Percentiles rank a stretch among this genome's conserved stretches.
These are phyloP conservation scores for Melanargia galathea DNA, from an alignment of 2,888 invertebrate species.

Conservation along the genomic window DNA sequence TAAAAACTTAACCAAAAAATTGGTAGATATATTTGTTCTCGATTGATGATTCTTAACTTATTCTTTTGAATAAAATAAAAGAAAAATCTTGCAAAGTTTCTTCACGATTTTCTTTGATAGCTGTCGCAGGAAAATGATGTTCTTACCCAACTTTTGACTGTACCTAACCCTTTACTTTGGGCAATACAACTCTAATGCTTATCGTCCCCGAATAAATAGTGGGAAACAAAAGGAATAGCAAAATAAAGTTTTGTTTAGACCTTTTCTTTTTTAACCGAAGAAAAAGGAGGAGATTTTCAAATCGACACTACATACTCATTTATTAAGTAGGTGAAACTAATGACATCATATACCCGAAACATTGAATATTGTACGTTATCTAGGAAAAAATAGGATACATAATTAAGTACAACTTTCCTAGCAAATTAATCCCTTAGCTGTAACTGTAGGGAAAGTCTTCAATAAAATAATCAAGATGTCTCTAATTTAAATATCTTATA, in stretches of 20 bases:
- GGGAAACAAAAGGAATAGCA: not conserved
- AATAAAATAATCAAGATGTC: too few species aligned
- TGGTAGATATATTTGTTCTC: not conserved
- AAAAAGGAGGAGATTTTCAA: too few species aligned
- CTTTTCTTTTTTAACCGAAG: not conserved
- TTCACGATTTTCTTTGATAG: constrained; percentile 23
- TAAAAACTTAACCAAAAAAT: too few species aligned
- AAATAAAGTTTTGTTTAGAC: not conserved
- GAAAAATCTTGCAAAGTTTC: constrained; percentile 20
- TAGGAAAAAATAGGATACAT: not conserved
- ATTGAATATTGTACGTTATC: not conserved
- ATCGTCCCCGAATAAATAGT: not conserved
- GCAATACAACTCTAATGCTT: not conserved
- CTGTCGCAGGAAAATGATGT: constrained; percentile 21
- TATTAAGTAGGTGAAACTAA: not conserved
- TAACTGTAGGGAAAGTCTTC: not conserved
- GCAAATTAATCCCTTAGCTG: not conserved
- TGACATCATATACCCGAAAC: not conserved
- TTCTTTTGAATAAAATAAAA: constrained; percentile 6
- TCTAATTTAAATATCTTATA: too few species aligned
- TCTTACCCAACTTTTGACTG: constrained; percentile 27
- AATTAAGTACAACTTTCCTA: not conserved
- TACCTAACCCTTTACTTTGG: constrained; percentile 29
- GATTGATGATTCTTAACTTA: not conserved
- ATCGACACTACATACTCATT: too few species aligned